Evolutionary conservation across 2,797 vertebrate species (phyloP), one percentile per base, ranked within the genome.

Genomic region (Hypotaenidia okinawae): DNA sequence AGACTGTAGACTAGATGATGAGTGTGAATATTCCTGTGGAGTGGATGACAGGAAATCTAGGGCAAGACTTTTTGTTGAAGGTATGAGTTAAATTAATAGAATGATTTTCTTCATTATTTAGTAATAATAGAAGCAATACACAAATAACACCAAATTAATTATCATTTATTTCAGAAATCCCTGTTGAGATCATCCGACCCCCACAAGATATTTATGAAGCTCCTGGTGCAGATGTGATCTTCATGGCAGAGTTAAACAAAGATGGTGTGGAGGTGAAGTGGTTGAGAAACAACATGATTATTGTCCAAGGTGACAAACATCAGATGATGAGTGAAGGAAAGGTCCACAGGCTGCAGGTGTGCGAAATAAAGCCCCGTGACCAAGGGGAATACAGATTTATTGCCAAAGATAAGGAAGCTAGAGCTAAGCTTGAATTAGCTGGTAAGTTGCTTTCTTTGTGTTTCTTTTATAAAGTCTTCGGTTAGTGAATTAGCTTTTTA

Each of bases 271-370:
- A 99, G 91, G 99, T 99, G 77, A 99, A 99, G 79, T 99, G 99
- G 99, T 57, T 99, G 85, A 99, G 99, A 97, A 99, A 99, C 96
- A 99, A 99, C 92, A 99, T 99, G 99, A 98, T 99, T 6, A 97
- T 99, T 4, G 98, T 99, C 89, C 99, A 99, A 96, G 99, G 99
- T 97, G 99, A 99, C 97, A 99, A 99, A 95, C 99, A 99, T 97
- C 99, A 99, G 97, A 99, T 99, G 99, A 99, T 99, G 99, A 99
- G 99, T 67, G 99, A 99, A 97, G 99, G 99, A 73, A 99, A 99
- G 92, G 94, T 99, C 62, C 99, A 99, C 96, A 98, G 99, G 62
- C 98, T 99, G 73, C 99, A 99, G 96, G 98, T 99, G 64, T 99
- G 99, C 68, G 99, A 99, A 79, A 99, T 99, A 97, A 98, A 98